phyloP scores from a whole-genome alignment of 2,113 vertebrate species.

The Megatriorchis doriae region DNA sequence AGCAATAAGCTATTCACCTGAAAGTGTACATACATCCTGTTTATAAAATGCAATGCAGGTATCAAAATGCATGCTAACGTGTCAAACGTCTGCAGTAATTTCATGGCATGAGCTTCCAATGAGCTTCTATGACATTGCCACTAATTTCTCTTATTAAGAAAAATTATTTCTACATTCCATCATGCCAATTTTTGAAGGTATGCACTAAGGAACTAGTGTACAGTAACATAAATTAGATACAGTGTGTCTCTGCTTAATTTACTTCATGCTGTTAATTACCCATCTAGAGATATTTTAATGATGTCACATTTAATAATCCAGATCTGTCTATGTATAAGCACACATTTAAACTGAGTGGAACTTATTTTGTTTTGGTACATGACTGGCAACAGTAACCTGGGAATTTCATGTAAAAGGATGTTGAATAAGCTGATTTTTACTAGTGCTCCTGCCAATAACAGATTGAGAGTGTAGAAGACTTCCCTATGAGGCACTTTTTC shows the following conservation, averaged over 20 bases:
- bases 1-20: neutral
- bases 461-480: neutral
- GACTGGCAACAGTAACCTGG: neutral
- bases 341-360: neutral
- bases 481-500: neutral
- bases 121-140: neutral
- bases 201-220: neutral
- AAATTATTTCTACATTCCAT: neutral
- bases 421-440: neutral
- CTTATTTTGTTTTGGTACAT: neutral
- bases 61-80: neutral
- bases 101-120: neutral
- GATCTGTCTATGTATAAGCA: neutral
- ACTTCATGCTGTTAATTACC: slow-evolving; percentile 57
- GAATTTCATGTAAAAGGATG: neutral
- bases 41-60: neutral
- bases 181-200: neutral
- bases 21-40: neutral
- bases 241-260: slow-evolving; percentile 48
- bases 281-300: slow-evolving; percentile 50
- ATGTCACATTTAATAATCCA: slow-evolving; percentile 42
- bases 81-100: neutral
- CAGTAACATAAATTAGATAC: slow-evolving; percentile 39
- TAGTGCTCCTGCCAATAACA: neutral
- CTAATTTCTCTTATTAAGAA: slow-evolving; percentile 28